Conservation (phyloP, 2,113 vertebrate genomes). For the Muntiacus muntjak region DNA sequence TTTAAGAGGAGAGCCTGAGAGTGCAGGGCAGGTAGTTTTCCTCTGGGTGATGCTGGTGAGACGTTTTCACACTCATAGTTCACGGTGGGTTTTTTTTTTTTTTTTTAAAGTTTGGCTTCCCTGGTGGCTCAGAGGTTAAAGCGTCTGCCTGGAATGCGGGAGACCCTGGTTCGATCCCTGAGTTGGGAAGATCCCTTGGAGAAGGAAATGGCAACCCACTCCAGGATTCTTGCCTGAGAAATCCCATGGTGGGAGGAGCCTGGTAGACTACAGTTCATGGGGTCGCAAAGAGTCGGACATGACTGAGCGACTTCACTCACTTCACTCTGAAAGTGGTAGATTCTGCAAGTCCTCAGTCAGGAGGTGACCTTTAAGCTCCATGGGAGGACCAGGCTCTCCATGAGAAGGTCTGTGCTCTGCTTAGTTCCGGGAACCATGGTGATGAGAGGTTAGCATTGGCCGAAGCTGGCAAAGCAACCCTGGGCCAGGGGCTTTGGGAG, state of each 20-base stretch:
- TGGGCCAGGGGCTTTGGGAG: not conserved
- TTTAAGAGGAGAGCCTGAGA: not conserved
- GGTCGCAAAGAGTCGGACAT: too few species aligned
- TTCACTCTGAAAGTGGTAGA: not conserved
- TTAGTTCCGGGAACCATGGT: not conserved
- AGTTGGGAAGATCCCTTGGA: too few species aligned
- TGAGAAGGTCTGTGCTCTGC: not conserved
- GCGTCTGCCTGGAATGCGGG: too few species aligned
- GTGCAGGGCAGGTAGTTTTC: not conserved
- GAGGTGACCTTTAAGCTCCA: not conserved
- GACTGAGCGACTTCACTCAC: too few species aligned
- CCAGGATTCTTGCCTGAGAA: too few species aligned
- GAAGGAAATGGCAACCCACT: too few species aligned
- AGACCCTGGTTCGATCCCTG: too few species aligned
- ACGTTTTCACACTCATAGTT: not conserved
- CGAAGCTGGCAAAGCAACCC: not conserved
- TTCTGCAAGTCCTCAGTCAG: not conserved
- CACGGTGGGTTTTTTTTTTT: not conserved
- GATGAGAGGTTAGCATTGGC: rapidly evolving
- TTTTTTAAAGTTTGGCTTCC: not conserved
- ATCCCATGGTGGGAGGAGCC: too few species aligned
- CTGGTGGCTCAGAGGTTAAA: too few species aligned
- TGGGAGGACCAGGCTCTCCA: not conserved
- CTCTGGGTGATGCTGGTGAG: not conserved
- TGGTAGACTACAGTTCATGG: too few species aligned